Base-by-base conservation (phyloP, 2,888 invertebrate species). In the Cerceris ruficornis region DNA sequence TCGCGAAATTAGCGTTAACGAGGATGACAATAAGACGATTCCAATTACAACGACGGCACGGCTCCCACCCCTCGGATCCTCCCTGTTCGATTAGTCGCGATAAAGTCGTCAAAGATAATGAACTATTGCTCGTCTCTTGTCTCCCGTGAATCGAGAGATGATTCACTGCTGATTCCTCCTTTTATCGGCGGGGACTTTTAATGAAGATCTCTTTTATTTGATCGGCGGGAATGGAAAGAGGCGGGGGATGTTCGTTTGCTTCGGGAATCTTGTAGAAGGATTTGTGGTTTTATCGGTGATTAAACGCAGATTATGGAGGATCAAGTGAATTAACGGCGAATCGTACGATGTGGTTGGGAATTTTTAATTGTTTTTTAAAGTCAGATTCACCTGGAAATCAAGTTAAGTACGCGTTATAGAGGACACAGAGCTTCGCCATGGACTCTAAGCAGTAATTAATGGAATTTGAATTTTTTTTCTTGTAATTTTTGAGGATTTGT, bases 1-100 rank as follows among this genome's bases (percentile, higher is more conserved):
- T 13, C 15, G 52, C 7, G 70, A 52, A 75, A 80, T 76, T 77
- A 75, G 74, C 77, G 52, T 69, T 74, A 79, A 81, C 75, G 75
- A 75, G 69, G 1, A 41, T 59, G 72, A 64, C 70, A 66, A 69
- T 75, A 79, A 76, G 68, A 80, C 57, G 74, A 77, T 74, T 80
- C 77, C 62, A 70, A 80, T 80, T 79, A 71, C 60, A 61, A 13
- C 60, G 17, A n/a, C 7, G n/a, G 13, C 14, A 60, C n/a, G n/a
- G 4, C 49, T 17, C 7, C 8, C 39, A 9, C 39, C 49, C n/a
- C 28, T 50, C 67, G 64, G 68, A 66, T 69, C 61, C 39, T 61
- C 57, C 65, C 28, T 28, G 28, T 28, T 28, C 28, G 28, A 28
- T 28, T 28, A 1, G 28, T n/a, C 1, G 50, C 69, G 73, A 73